Evolutionary conservation across 30 jellyfish, hydroid and myxozoan genomes (phyloP).

Genomic region (Chrysaora quinquecirrha): DNA sequence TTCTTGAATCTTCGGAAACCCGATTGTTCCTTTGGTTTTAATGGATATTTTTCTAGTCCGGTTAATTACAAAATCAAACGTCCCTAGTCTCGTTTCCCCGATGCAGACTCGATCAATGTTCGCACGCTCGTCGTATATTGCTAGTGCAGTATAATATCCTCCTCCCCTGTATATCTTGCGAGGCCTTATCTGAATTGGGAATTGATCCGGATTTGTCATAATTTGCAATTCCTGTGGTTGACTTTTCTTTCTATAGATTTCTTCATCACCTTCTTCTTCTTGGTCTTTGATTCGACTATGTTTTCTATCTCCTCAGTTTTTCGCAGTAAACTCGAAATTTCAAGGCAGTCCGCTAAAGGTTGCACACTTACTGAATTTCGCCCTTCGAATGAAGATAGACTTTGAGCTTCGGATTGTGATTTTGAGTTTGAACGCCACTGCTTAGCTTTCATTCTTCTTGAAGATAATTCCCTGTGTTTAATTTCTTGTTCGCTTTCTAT

Average conservation of each 20-base stretch:
- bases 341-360: constrained; percentile 1
- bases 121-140: constrained; percentile 49
- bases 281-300: neutral
- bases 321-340: neutral
- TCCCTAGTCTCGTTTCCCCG: constrained; percentile 50
- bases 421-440: neutral
- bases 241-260: neutral
- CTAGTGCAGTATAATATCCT: constrained; percentile 51
- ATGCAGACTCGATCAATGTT: constrained; percentile 26
- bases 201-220: neutral
- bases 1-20: constrained; percentile 14
- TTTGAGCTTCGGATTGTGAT: neutral
- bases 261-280: neutral
- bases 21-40: neutral
- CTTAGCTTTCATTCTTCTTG: neutral
- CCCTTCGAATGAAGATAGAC: neutral
- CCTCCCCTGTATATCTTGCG: constrained; percentile 57
- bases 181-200: constrained; percentile 23
- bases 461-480: neutral
- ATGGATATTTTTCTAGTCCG: neutral
- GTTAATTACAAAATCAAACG: constrained; percentile 22
- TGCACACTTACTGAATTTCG: neutral
- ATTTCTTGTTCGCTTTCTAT: neutral
- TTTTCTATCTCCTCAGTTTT: neutral
- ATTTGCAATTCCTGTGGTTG: neutral